Evolutionary conservation across 2,113 vertebrate genomes (phyloP).

Genomic region (Charina bottae): DNA sequence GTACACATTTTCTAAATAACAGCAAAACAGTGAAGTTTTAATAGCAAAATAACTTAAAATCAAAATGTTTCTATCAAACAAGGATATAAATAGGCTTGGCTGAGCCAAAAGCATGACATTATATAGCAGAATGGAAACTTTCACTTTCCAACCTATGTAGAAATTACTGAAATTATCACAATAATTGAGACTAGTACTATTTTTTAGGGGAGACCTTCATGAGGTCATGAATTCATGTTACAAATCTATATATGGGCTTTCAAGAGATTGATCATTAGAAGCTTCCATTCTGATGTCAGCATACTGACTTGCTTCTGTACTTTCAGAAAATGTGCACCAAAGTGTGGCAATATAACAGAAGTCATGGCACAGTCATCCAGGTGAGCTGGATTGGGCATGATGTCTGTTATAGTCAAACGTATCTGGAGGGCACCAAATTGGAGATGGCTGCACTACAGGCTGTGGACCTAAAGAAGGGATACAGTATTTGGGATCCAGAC

Average conservation of each 20-base stretch:
- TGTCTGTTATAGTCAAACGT: too few relatives aligned
- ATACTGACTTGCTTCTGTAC: too few relatives aligned
- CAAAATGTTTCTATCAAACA: background rate
- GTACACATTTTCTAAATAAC: background rate
- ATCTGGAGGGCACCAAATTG: too few relatives aligned
- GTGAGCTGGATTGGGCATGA: too few relatives aligned
- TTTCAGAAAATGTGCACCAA: too few relatives aligned
- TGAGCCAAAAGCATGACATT: background rate
- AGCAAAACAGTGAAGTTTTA: background rate
- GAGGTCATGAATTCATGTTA: background rate
- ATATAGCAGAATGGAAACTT: background rate
- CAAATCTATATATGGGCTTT: too few relatives aligned
- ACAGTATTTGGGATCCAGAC: background rate
- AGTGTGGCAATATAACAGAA: too few relatives aligned
- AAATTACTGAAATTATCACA: background rate
- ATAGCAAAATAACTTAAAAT: background rate
- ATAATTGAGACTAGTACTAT: background rate
- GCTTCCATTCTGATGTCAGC: too few relatives aligned
- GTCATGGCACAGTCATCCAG: too few relatives aligned
- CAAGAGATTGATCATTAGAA: background rate
- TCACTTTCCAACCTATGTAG: background rate
- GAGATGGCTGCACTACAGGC: background rate
- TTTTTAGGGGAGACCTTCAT: background rate
- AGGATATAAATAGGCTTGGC: background rate
- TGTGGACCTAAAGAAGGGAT: background rate